Percentiles rank a stretch among this genome's conserved stretches.
Conservation (phyloP, 2,888 invertebrate species). For the Mesoligia furuncula region DNA sequence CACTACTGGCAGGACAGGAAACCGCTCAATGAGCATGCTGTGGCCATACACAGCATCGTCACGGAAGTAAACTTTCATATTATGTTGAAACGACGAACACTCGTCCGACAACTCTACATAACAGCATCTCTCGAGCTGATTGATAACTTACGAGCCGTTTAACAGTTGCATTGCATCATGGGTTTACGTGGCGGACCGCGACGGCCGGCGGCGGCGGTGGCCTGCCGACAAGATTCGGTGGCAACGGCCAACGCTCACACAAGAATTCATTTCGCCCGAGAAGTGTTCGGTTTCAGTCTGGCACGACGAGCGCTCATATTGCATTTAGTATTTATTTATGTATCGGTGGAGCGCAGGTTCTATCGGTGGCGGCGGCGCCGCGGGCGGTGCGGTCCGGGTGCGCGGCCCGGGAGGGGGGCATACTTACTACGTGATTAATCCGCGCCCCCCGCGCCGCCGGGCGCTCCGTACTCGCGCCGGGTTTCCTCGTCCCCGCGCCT, state of each 20-base stretch:
- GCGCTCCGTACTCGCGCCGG: conserved; percentile 89
- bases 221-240: conserved; percentile 78
- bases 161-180: conserved; percentile 80
- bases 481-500: conserved; percentile 91
- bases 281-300: conserved; percentile 90
- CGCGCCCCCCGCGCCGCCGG: conserved; percentile 79
- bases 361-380: conserved; percentile 74
- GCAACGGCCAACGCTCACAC: conserved; percentile 82
- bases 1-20: conserved; percentile 45
- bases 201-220: conserved; percentile 49
- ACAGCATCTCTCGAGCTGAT: conserved; percentile 72
- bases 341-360: conserved; percentile 87
- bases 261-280: conserved; percentile 87
- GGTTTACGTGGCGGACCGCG: conserved; percentile 68
- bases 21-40: conserved; percentile 63
- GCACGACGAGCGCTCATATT: conserved; percentile 86
- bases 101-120: conserved; percentile 65
- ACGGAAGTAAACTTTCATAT: conserved; percentile 71
- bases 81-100: conserved; percentile 60
- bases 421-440: conserved; percentile 91
- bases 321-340: conserved; percentile 89
- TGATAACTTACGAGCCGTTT: conserved; percentile 76
- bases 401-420: conserved; percentile 82
- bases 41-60: conserved; percentile 50
- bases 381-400: conserved; percentile 73